Conservation (phyloP, 1,140 invertebrate genomes). For the Dendroctonus valens region DNA sequence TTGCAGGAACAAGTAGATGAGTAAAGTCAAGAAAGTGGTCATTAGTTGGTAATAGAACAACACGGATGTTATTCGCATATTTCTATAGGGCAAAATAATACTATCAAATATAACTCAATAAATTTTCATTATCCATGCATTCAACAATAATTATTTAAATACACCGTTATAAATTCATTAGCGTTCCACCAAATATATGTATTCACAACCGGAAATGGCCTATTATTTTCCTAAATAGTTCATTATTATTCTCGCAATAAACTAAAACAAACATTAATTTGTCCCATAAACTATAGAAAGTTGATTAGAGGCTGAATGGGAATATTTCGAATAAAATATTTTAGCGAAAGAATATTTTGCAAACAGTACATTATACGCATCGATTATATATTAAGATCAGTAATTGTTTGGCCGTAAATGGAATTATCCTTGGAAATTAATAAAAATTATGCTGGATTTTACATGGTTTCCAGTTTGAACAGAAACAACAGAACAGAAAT, state of each 20-base stretch:
- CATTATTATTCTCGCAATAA: constrained; percentile 19
- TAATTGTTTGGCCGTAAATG: too few relatives aligned
- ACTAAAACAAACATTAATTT: constrained; percentile 24
- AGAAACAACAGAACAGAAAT: too few relatives aligned
- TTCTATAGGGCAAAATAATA: background rate
- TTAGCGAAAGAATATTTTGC: too few relatives aligned
- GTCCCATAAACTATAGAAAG: constrained; percentile 8
- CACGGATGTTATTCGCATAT: background rate
- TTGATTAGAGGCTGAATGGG: background rate
- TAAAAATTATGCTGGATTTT: too few relatives aligned
- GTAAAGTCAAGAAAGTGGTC: too few relatives aligned
- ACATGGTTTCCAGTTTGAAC: too few relatives aligned
- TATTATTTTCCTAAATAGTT: constrained; percentile 29
- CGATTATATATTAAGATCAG: too few relatives aligned
- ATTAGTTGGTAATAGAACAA: too few relatives aligned
- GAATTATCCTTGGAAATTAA: too few relatives aligned
- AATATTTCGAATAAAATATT: too few relatives aligned
- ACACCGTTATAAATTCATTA: constrained; percentile 25
- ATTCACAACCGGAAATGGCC: constrained; percentile 15
- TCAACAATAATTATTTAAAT: constrained; percentile 9
- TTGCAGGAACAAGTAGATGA: too few relatives aligned
- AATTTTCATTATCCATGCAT: constrained; percentile 1
- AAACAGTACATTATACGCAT: too few relatives aligned
- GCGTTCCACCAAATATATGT: constrained; percentile 23
- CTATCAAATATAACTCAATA: background rate